Base-by-base conservation (phyloP, 2,888 invertebrate species). In the Drosophila atroscutellata region DNA sequence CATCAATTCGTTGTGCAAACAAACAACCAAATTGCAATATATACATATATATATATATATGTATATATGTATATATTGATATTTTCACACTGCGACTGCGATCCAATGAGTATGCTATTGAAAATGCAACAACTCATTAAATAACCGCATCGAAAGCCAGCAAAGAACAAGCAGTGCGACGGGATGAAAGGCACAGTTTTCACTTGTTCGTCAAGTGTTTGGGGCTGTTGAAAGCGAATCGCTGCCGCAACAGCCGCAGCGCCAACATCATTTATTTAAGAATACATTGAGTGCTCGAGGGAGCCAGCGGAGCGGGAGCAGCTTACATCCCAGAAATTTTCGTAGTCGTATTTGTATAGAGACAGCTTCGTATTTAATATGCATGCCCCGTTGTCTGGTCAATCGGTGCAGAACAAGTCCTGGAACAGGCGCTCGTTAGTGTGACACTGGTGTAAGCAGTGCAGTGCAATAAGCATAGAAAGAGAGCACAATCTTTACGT, bases 381-480 rank as follows among this genome's bases (percentile, higher is more conserved):
- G 89, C 87, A 80, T 72, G 73, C 74, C 83, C 72, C 68, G 87
- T 83, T 83, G 72, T 81, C 76, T 85, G 89, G 87, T 88, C 87
- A 89, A 89, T 89, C 87, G 87, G 67, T 77, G 89, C 86, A 78
- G 81, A 87, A 75, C 79, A 54, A 65, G 78, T 73, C 72, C 72
- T 61, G 75, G 58, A 71, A 62, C 64, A 37, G 65, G 54, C 61
- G 72, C 89, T 86, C 82, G 89, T 88, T 84, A 86, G 86, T 54
- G 45, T 34, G 51, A 39, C 45, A 59, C 39, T 56, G 64, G 30
- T 34, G 62, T 24, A 39, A 36, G 32, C 32, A 24, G 45, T 34
- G 20, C 20, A n/a, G n/a, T n/a, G 15, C 34, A 49, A 11, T 20
- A 45, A 24, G 9, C 11, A 45, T 18, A 56, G 62, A 70, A 50